Conservation (phyloP, 2,888 invertebrate species). For the Noctua janthina region DNA sequence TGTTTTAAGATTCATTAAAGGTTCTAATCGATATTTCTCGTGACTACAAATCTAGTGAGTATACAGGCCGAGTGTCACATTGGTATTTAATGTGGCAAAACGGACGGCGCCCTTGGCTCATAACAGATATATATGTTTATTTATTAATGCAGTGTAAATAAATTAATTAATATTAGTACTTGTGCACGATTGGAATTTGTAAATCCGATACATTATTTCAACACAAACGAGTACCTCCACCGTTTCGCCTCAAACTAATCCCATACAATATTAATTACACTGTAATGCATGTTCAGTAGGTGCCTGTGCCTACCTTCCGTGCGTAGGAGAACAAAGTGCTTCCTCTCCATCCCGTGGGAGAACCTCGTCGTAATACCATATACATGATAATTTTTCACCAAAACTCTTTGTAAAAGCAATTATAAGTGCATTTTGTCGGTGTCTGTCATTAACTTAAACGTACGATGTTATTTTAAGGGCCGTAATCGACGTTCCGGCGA, state of each 20-base stretch:
- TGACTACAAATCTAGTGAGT: constrained; percentile 51
- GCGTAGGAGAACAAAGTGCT: constrained; percentile 40
- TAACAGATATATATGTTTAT: constrained; percentile 44
- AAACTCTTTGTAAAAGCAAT: constrained; percentile 89
- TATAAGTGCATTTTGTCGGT: constrained; percentile 90
- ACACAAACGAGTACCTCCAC: constrained; percentile 22
- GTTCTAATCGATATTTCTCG: constrained; percentile 54
- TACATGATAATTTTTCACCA: constrained; percentile 88
- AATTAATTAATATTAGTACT: constrained; percentile 47
- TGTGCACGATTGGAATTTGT: constrained; percentile 49
- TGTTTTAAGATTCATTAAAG: constrained; percentile 37
- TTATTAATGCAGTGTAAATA: constrained; percentile 58
- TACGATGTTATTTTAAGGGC: constrained; percentile 90
- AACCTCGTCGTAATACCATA: constrained; percentile 78
- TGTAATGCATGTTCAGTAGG: not conserved
- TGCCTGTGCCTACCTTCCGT: not conserved
- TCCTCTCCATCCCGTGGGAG: constrained; percentile 77
- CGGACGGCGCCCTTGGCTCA: constrained; percentile 55
- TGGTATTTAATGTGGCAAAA: constrained; percentile 57
- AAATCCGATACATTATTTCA: constrained; percentile 54
- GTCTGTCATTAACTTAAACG: constrained; percentile 90
- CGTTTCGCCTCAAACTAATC: constrained; percentile 12
- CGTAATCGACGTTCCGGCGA: constrained; percentile 87
- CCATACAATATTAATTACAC: constrained; percentile 18
- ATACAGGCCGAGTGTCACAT: constrained; percentile 39